Conservation (phyloP, 2,888 invertebrate genomes). For the Barypeithes pellucidus region DNA sequence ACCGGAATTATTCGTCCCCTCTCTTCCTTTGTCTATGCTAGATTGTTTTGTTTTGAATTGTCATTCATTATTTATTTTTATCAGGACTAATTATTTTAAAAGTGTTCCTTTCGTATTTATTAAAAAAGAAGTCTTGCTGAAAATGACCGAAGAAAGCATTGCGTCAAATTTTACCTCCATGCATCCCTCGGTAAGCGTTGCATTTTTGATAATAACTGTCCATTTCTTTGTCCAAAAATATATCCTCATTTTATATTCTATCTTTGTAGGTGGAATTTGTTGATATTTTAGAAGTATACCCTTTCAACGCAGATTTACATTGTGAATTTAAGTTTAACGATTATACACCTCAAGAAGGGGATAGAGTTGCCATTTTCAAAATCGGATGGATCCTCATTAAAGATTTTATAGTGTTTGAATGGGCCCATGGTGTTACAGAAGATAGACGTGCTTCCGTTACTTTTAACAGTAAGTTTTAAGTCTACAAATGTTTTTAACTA, state of each 20-base stretch:
- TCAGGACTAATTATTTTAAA: too few relatives aligned
- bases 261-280: slow-evolving; percentile 63
- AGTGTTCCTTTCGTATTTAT: not conserved
- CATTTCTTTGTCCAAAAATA: not conserved
- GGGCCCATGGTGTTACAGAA: slow-evolving; percentile 60
- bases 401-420: slow-evolving; percentile 67
- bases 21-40: too few relatives aligned
- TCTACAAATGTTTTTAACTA: not conserved
- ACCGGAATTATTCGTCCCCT: too few relatives aligned
- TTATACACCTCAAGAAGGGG: slow-evolving; percentile 65
- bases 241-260: slow-evolving; percentile 12
- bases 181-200: slow-evolving; percentile 41
- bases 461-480: slow-evolving; percentile 63
- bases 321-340: slow-evolving; percentile 63
- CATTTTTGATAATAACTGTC: not conserved
- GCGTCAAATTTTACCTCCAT: slow-evolving; percentile 56
- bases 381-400: slow-evolving; percentile 67
- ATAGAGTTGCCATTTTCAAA: slow-evolving; percentile 67
- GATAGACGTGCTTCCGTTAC: slow-evolving; percentile 55
- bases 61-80: too few relatives aligned
- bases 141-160: slow-evolving; percentile 50
- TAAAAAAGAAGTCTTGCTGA: not conserved
- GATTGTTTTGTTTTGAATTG: too few relatives aligned
- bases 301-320: slow-evolving; percentile 62
- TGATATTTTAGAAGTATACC: slow-evolving; percentile 63